Evolutionary conservation across 2,113 vertebrate genomes (phyloP).

Genomic region (Eurypyga helias): DNA sequence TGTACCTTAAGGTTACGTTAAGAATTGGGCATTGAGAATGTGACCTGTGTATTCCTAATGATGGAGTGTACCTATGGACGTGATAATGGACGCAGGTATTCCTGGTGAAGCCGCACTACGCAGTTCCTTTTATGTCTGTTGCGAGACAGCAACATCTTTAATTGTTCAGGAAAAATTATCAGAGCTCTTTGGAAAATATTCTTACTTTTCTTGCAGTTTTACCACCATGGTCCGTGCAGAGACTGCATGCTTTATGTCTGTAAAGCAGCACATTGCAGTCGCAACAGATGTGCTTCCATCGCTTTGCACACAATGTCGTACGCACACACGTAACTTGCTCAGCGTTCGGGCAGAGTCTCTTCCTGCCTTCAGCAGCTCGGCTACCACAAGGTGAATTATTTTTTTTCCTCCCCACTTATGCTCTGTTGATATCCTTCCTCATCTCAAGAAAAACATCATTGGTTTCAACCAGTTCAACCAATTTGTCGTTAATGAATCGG

Average conservation of each 20-base stretch:
- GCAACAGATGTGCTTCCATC: background rate
- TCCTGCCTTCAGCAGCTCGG: background rate
- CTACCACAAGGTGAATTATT: background rate
- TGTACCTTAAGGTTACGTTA: background rate
- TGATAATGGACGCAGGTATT: background rate
- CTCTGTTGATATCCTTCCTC: background rate
- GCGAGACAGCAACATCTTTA: background rate
- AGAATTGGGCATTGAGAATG: background rate
- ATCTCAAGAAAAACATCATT: background rate
- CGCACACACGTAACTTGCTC: background rate
- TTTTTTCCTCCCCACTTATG: background rate
- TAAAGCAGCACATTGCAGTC: background rate
- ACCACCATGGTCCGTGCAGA: background rate
- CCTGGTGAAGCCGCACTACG: background rate
- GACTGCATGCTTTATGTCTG: background rate
- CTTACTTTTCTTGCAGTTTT: background rate
- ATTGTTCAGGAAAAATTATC: background rate
- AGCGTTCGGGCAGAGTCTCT: background rate
- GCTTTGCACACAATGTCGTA: background rate
- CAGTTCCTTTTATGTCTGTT: background rate
- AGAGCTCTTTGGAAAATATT: background rate
- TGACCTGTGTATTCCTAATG: background rate
- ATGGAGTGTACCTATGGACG: background rate
- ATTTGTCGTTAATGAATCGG: background rate
- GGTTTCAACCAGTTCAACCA: slow-evolving; percentile 4